Percentiles rank a stretch among this genome's conserved stretches.
Conservation (phyloP, 1,140 invertebrate species). For the Scaptomyza hsui region DNA sequence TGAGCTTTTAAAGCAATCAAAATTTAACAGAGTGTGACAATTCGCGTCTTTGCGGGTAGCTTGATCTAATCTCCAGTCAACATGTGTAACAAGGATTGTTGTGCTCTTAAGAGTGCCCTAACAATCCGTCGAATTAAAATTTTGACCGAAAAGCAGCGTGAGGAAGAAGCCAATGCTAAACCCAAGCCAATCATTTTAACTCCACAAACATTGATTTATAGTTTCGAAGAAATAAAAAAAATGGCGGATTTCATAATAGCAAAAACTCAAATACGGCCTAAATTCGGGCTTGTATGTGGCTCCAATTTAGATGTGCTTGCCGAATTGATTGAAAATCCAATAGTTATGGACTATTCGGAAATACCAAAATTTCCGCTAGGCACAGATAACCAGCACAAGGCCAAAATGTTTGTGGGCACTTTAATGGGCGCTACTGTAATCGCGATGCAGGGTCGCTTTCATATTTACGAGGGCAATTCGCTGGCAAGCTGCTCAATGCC, state of each 20-base stretch:
- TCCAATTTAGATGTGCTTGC: slow-evolving; percentile 93
- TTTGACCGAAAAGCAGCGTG: slow-evolving; percentile 3
- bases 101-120: slow-evolving; percentile 45
- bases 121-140: slow-evolving; percentile 41
- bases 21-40: too few species aligned
- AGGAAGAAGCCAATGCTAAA: slow-evolving; percentile 16
- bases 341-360: slow-evolving; percentile 91
- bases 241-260: slow-evolving; percentile 91
- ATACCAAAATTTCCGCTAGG: slow-evolving; percentile 96
- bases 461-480: slow-evolving; percentile 96
- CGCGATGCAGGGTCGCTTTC: slow-evolving; percentile 97
- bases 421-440: slow-evolving; percentile 91
- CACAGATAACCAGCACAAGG: slow-evolving; percentile 91
- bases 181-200: slow-evolving; percentile 37
- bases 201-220: slow-evolving; percentile 38
- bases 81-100: slow-evolving; percentile 62
- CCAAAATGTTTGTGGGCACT: slow-evolving; percentile 94
- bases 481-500: slow-evolving; percentile 93
- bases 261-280: slow-evolving; percentile 88
- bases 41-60: too few species aligned
- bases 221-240: slow-evolving; percentile 90
- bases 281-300: slow-evolving; percentile 96
- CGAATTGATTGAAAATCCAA: slow-evolving; percentile 89
- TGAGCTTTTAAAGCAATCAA: too few species aligned
- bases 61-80: background rate